Base-by-base conservation (phyloP, 2,113 vertebrate species). In the Shinisaurus crocodilurus region DNA sequence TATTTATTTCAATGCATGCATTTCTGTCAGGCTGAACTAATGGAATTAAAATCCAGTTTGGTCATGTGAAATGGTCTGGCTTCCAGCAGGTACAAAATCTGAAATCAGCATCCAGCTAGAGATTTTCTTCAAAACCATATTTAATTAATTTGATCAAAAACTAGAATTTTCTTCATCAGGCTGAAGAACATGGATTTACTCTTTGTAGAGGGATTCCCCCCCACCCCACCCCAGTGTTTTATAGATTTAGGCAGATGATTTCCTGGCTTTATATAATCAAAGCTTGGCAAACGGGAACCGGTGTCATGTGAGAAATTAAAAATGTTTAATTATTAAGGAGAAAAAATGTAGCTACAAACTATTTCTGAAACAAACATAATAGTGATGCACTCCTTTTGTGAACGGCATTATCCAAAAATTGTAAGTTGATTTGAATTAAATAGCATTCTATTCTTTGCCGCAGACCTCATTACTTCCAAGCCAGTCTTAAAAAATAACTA, bases 391-490 rank as follows among this genome's bases (percentile, higher is more conserved):
- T 88, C 90, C 32, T 15, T 90, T 91, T 91, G 82, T 91, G 86
- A 91, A 89, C 77, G 45, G 82, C 65, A 3, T 84, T 91, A 80
- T 63, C 79, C 92, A 89, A 69, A 70, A 6, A 43, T 94, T 92
- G 45, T 72, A 10, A 1, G 0, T 89, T 94, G 91, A 92, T 90
- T 69, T 89, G 90, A 93, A 87, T 94, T 94, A 95, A 95, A 92
- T 50, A 85, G 91, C 92, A 48, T 57, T 93, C 87, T 45, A 0
- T 86, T 76, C 83, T 93, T 95, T 89, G 80, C 92, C 91, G 93
- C 90, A 90, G 93, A 93, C 93, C 90, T 94, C 91, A 90, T 95
- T 96, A 90, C 88, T 95, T 95, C 90, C 70, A 87, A 95, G 92
- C 84, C 69, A 70, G 67, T 92, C 70, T 88, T 93, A 95, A 96